Evolutionary conservation across 2,888 invertebrate species (phyloP).

Genomic region (Melipona bicolor): DNA sequence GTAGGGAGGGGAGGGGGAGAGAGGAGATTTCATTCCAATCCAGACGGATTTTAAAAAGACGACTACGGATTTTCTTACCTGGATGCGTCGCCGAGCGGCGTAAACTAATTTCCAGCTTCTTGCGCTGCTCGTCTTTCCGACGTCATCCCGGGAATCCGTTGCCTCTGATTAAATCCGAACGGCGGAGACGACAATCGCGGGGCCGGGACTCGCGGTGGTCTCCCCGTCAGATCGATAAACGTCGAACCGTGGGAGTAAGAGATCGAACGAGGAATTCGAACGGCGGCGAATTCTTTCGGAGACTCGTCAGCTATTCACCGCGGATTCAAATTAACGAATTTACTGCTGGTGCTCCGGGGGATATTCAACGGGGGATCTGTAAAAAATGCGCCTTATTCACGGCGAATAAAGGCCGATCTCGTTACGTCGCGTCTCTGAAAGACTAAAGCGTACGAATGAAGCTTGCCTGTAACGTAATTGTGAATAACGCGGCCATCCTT

Average conservation of each 20-base stretch:
- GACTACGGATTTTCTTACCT: conserved; percentile 21
- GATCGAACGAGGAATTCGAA: conserved; percentile 37
- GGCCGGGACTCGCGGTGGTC: neutral
- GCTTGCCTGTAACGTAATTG: neutral
- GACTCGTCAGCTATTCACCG: conserved; percentile 3
- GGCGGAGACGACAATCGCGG: conserved; percentile 15
- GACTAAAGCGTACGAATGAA: neutral
- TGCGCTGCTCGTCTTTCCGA: conserved; percentile 42
- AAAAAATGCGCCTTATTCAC: neutral
- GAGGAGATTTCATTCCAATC: neutral
- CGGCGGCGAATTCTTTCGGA: neutral
- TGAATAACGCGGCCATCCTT: neutral
- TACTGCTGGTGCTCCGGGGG: neutral
- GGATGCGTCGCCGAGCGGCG: conserved; percentile 36
- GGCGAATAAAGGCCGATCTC: neutral
- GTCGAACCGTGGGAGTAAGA: conserved; percentile 24
- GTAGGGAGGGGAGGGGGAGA: too few species aligned
- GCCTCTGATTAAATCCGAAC: conserved; percentile 62
- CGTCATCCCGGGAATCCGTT: conserved; percentile 44
- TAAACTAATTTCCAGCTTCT: conserved; percentile 65
- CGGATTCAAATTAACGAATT: conserved; percentile 21
- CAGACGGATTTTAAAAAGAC: conserved; percentile 59
- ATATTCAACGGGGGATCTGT: neutral
- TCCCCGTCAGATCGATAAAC: conserved; percentile 3
- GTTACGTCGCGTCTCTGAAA: neutral